These are phyloP conservation scores for Danionella cerebrum DNA, from an alignment of 2,113 vertebrate species.

Conservation along the genomic window DNA sequence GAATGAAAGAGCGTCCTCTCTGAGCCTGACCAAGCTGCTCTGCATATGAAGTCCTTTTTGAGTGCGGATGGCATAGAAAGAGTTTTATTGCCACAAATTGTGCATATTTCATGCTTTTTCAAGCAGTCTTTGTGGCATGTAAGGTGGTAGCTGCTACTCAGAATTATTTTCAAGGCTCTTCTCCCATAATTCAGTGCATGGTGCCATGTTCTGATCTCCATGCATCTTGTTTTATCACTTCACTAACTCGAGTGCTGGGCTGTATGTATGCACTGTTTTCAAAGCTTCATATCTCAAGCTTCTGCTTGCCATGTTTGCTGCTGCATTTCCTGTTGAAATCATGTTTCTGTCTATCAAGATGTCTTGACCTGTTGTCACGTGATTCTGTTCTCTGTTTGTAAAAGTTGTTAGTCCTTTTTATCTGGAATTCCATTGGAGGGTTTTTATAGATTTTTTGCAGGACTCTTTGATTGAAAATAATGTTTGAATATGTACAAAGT, in stretches of 20 bases:
- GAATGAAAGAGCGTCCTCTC: constrained; percentile 54
- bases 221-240: constrained; percentile 57
- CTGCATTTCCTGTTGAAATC: constrained; percentile 54
- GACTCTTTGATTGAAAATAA: background rate
- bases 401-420: constrained; percentile 50
- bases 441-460: too few species aligned
- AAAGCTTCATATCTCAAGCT: constrained; percentile 48
- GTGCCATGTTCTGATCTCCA: constrained; percentile 58
- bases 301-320: constrained; percentile 48
- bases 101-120: constrained; percentile 52
- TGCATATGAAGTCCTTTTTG: constrained; percentile 37
- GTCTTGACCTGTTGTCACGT: constrained; percentile 64
- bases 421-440: constrained; percentile 76
- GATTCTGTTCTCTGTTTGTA: constrained; percentile 92
- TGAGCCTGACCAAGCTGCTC: constrained; percentile 26
- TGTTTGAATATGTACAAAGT: too few species aligned
- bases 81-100: constrained; percentile 77
- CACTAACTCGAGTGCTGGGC: constrained; percentile 64
- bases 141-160: constrained; percentile 52
- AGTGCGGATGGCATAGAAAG: constrained; percentile 82
- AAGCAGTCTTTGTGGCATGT: constrained; percentile 68
- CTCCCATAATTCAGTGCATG: constrained; percentile 71
- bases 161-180: constrained; percentile 34
- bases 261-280: constrained; percentile 59
- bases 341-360: constrained; percentile 43